phyloP scores from a whole-genome alignment of 2,113 vertebrate genomes.

The Salvelinus alpinus region DNA sequence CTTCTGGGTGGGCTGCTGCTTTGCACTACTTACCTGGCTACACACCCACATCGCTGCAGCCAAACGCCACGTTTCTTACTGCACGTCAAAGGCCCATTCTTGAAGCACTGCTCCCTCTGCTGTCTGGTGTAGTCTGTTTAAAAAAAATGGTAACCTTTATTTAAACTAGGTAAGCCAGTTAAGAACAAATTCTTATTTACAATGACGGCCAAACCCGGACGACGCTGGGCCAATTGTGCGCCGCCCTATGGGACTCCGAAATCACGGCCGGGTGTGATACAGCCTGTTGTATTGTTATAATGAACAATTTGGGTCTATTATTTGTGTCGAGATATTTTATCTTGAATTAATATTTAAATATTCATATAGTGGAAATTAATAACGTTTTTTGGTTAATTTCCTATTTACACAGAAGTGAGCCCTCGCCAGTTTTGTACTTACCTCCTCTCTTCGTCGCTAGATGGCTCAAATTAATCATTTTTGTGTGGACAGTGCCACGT shows the following conservation, averaged over 20 bases:
- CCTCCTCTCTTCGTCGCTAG: constrained; percentile 28
- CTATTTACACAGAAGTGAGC: background rate
- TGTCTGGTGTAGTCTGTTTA: background rate
- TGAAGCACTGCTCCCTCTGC: background rate
- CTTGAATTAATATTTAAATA: background rate
- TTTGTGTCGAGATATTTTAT: background rate
- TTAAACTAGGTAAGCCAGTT: too few species aligned
- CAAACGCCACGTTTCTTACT: too few species aligned
- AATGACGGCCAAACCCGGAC: too few species aligned
- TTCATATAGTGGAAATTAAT: background rate
- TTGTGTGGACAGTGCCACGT: background rate
- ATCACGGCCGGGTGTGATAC: too few species aligned
- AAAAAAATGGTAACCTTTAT: too few species aligned
- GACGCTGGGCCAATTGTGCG: too few species aligned
- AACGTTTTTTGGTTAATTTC: background rate
- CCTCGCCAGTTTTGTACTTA: background rate
- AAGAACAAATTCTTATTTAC: too few species aligned
- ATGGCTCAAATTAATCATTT: constrained; percentile 4
- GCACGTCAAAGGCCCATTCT: too few species aligned
- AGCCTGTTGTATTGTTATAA: background rate
- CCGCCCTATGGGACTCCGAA: too few species aligned
- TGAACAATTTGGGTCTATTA: background rate
- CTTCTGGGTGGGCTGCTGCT: too few species aligned
- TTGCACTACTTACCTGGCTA: too few species aligned
- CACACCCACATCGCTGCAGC: too few species aligned